Base-by-base conservation (phyloP, 2,797 vertebrate species). In the Meda fulgida region DNA sequence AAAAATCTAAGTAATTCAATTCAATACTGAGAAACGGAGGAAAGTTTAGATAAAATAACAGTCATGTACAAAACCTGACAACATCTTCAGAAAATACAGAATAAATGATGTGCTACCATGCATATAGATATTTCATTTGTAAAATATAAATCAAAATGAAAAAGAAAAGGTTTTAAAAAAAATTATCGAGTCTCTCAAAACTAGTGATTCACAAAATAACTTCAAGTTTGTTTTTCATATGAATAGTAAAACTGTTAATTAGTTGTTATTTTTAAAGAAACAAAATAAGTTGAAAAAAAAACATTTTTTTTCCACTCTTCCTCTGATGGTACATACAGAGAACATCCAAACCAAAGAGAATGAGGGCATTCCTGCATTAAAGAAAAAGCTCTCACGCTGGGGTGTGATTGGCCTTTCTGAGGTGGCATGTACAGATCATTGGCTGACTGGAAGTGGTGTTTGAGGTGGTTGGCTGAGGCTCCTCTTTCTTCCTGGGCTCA, bases 361-460 rank as follows among this genome's bases (percentile, higher is more conserved):
- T 11, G 38, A 23, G 9, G 23, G 40, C 31, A 58, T 83, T 66
- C 21, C 65, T 69, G n/a, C 18, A 1, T 7, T 21, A 26, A 18
- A 76, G 29, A 26, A 21, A 40, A 36, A 16, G 19, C 78, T 63
- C 0, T 36, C 71, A 84, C 16, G 84, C 93, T 92, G 90, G 93
- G 89, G 75, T 53, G 40, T 78, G 84, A 66, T 93, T 90, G 85
- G 67, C 86, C 84, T 95, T 95, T 66, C 89, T 95, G 87, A 96
- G 90, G 55, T 96, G 95, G 84, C 95, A 96, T 84, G 94, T 95
- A 88, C 96, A 96, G 73, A 93, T 93, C 2, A 90, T 71, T 3
- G 87, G 90, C 7, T 92, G 94, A 51, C 70, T 83, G 4, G 85
- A 78, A 38, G 75, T 36, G 84, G 88, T 60, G 84, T 91, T 86